Evolutionary conservation across 1,140 invertebrate species (phyloP).

Genomic region (Achroia grisella): DNA sequence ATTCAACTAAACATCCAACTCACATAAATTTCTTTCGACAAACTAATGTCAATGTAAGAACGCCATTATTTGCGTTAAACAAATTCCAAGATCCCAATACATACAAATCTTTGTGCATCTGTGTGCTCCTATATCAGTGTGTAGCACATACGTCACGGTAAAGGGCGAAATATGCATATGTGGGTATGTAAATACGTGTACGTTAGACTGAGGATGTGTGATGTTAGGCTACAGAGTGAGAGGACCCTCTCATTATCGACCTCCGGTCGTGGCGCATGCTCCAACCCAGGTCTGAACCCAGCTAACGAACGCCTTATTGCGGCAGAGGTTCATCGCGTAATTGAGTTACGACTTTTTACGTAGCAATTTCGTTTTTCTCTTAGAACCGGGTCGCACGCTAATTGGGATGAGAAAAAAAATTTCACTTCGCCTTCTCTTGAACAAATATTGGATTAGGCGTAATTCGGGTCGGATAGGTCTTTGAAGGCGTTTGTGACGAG

Average conservation of each 20-base stretch:
- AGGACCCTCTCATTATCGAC: constrained; percentile 68
- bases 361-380: constrained; percentile 69
- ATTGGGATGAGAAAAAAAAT: constrained; percentile 39
- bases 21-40: constrained; percentile 69
- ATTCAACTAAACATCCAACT: constrained; percentile 62
- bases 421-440: constrained; percentile 47
- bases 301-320: constrained; percentile 68
- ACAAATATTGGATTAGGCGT: constrained; percentile 64
- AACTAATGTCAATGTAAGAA: constrained; percentile 73
- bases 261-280: constrained; percentile 69
- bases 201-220: constrained; percentile 69
- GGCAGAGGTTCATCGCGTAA: constrained; percentile 68
- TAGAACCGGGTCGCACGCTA: constrained; percentile 60
- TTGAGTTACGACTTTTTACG: constrained; percentile 73
- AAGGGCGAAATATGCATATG: constrained; percentile 67
- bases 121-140: constrained; percentile 24
- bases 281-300: constrained; percentile 36
- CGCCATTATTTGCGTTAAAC: constrained; percentile 59
- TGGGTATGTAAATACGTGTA: constrained; percentile 69
- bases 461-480: constrained; percentile 36
- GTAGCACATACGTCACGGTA: constrained; percentile 52
- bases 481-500: constrained; percentile 17
- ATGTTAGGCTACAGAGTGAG: constrained; percentile 60
- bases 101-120: constrained; percentile 17
- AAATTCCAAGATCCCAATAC: constrained; percentile 55